These are phyloP conservation scores for Pelecanus crispus DNA, from an alignment of 2,113 vertebrate genomes.

Conservation along the genomic window DNA sequence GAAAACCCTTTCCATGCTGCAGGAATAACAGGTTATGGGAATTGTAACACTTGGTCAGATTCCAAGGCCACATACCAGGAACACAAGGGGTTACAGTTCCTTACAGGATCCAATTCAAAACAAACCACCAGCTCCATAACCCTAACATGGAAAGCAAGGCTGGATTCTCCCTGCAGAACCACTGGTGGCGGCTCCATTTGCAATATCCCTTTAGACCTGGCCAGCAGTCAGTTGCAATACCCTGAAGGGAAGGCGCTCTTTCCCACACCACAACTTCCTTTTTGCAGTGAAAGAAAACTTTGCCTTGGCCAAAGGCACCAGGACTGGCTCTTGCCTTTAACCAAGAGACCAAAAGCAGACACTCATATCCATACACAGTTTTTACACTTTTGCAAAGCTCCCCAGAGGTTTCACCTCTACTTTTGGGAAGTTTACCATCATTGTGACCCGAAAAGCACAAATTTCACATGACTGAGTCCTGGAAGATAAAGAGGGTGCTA, in stretches of 20 bases:
- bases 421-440: not conserved
- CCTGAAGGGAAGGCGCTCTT: not conserved
- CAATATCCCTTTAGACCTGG: not conserved
- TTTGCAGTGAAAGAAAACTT: not conserved
- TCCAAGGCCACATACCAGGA: not conserved
- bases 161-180: not conserved
- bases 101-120: not conserved
- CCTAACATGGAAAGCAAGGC: not conserved
- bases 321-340: not conserved
- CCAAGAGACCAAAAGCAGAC: not conserved
- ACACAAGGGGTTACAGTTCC: not conserved
- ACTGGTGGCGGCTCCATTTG: too few species aligned
- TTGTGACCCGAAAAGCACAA: not conserved
- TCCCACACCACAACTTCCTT: not conserved
- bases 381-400: not conserved
- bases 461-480: not conserved
- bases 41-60: not conserved
- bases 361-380: too few species aligned
- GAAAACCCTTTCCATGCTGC: not conserved
- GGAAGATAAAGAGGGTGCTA: not conserved
- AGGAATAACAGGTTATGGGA: not conserved
- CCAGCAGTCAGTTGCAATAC: not conserved
- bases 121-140: not conserved
- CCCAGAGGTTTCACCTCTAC: not conserved
- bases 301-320: not conserved